Evolutionary conservation across 2,888 invertebrate genomes (phyloP).

Genomic region (Lithosia quadra): DNA sequence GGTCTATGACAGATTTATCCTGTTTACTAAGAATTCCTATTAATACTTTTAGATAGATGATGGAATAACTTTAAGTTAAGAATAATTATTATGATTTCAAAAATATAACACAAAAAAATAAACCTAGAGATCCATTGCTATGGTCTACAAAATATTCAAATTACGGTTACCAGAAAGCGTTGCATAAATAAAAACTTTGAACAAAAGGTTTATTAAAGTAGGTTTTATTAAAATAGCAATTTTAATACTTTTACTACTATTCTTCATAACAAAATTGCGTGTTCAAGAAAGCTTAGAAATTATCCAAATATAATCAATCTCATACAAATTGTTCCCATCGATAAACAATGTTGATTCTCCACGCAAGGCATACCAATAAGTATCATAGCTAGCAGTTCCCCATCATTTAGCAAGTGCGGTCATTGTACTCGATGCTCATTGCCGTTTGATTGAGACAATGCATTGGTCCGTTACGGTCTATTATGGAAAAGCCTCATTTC

Average conservation of each 20-base stretch:
- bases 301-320: conserved; percentile 39
- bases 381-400: conserved; percentile 69
- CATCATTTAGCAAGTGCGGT: conserved; percentile 81
- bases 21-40: conserved; percentile 69
- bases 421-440: conserved; percentile 80
- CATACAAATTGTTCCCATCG: conserved; percentile 52
- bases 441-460: conserved; percentile 84
- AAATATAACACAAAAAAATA: background rate
- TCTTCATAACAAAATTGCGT: conserved; percentile 6
- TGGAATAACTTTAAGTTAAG: conserved; percentile 53
- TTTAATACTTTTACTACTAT: background rate
- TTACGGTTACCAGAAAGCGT: background rate
- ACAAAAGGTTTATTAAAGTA: background rate
- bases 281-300: conserved; percentile 21
- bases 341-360: conserved; percentile 55
- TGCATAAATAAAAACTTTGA: background rate
- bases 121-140: background rate
- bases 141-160: background rate
- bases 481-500: conserved; percentile 66
- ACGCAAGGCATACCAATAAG: conserved; percentile 67
- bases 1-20: conserved; percentile 82
- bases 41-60: conserved; percentile 63
- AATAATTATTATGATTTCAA: conserved; percentile 25
- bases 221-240: background rate
- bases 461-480: conserved; percentile 69